phyloP scores from a whole-genome alignment of 2,113 vertebrate genomes.

The Silurus glanis region DNA sequence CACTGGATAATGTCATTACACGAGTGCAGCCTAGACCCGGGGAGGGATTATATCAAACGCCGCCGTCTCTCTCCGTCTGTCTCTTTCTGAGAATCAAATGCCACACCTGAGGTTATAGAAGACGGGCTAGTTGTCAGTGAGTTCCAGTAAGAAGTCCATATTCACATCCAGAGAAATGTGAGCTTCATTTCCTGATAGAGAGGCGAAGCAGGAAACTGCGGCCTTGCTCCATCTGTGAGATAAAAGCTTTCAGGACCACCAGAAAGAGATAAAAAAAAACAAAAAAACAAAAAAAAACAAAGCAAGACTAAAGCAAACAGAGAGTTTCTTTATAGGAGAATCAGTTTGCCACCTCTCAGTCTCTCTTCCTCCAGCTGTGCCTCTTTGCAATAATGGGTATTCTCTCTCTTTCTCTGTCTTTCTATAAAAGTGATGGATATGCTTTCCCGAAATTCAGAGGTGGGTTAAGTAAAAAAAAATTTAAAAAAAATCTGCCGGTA shows the following conservation, averaged over 20 bases:
- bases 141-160: slow-evolving; percentile 13
- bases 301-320: slow-evolving; percentile 16
- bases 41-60: neutral
- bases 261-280: neutral
- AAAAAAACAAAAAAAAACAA: neutral
- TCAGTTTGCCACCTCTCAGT: neutral
- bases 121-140: neutral
- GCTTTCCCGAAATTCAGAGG: slow-evolving; percentile 7
- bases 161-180: slow-evolving; percentile 7
- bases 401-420: neutral
- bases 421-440: slow-evolving; percentile 16
- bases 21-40: neutral
- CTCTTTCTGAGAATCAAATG: neutral
- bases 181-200: slow-evolving; percentile 13
- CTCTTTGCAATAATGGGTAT: neutral
- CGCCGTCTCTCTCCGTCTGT: neutral
- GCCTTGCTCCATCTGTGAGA: neutral
- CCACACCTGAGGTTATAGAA: slow-evolving; percentile 7
- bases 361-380: slow-evolving; percentile 15
- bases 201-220: neutral
- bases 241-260: slow-evolving; percentile 22
- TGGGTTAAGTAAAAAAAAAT: neutral
- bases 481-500: neutral
- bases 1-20: neutral
- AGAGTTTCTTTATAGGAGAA: slow-evolving; percentile 13